These are phyloP conservation scores for Nematolebias whitei DNA, from an alignment of 2,113 vertebrate genomes.

Conservation along the genomic window DNA sequence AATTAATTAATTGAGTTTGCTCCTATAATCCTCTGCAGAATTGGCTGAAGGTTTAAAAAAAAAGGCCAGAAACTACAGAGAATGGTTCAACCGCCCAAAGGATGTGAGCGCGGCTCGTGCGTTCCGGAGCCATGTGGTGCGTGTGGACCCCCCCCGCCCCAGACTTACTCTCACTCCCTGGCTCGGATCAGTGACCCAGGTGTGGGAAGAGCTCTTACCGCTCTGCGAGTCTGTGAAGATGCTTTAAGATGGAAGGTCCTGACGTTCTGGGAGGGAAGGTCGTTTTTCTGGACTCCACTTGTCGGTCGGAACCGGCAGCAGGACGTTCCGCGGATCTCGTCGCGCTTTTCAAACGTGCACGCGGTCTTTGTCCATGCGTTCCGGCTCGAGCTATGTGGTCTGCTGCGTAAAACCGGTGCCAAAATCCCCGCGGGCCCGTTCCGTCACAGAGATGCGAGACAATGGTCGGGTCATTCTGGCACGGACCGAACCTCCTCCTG, in stretches of 20 bases:
- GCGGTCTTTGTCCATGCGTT: slow-evolving; percentile 52
- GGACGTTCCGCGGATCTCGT: slow-evolving; percentile 15
- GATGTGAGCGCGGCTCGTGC: slow-evolving; percentile 20
- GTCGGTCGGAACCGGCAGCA: slow-evolving; percentile 39
- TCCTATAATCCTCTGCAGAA: no score
- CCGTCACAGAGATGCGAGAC: slow-evolving; percentile 57
- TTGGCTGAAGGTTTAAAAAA: no score
- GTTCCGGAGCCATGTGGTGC: slow-evolving; percentile 56
- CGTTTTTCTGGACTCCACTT: slow-evolving; percentile 59
- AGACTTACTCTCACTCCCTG: neutral
- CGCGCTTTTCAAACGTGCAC: slow-evolving; percentile 1
- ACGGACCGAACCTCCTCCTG: slow-evolving; percentile 22
- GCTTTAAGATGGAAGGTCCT: slow-evolving; percentile 69
- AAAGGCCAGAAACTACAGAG: no score
- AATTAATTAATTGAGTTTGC: no score
- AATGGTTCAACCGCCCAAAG: no score
- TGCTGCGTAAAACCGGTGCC: slow-evolving; percentile 77
- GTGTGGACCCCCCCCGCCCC: slow-evolving; percentile 22
- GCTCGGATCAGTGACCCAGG: slow-evolving; percentile 1
- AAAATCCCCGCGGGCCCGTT: slow-evolving; percentile 69
- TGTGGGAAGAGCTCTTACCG: slow-evolving; percentile 70
- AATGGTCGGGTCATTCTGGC: slow-evolving; percentile 70
- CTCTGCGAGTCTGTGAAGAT: slow-evolving; percentile 83
- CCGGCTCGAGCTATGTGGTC: slow-evolving; percentile 64
- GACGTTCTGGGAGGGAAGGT: slow-evolving; percentile 40